A percentile compares a stretch with the other conserved stretches of the same genome.
Conservation (phyloP, 2,888 invertebrate genomes). For the Meiosimyza platycephala region DNA sequence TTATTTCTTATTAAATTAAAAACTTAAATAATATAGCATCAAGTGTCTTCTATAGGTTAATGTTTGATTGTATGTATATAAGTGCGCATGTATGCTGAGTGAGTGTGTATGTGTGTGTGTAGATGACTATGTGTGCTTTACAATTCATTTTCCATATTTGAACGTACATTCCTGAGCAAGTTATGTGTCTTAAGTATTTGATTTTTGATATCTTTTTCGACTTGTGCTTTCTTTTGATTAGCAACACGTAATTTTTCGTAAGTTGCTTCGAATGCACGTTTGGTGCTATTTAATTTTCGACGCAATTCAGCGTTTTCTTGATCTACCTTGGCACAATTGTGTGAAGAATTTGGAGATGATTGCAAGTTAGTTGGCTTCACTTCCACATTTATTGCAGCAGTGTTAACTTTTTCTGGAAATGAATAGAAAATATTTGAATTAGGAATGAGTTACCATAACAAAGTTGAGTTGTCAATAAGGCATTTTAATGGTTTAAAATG, state of each 20-base stretch:
- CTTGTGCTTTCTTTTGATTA: conserved; percentile 83
- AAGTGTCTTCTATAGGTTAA: background rate
- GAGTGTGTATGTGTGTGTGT: background rate
- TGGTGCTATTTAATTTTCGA: conserved; percentile 77
- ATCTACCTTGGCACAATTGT: conserved; percentile 69
- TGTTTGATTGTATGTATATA: conserved; percentile 33
- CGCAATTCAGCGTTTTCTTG: conserved; percentile 79
- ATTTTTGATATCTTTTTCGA: conserved; percentile 85
- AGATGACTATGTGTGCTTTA: conserved; percentile 17
- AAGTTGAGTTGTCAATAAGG: background rate
- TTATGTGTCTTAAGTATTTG: conserved; percentile 84
- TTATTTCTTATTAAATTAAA: background rate
- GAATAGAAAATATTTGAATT: no score
- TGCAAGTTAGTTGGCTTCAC: conserved; percentile 7
- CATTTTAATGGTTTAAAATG: no score
- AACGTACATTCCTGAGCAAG: conserved; percentile 79
- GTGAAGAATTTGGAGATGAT: conserved; percentile 38
- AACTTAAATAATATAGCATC: background rate
- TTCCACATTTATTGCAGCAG: background rate
- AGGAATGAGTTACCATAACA: background rate
- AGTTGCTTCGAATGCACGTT: conserved; percentile 81
- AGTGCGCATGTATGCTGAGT: conserved; percentile 34
- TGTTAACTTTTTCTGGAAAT: background rate
- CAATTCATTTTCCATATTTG: conserved; percentile 74
- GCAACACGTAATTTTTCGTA: conserved; percentile 79